Evolutionary conservation across 2,888 invertebrate genomes (phyloP), one percentile per base, ranked within the genome.

Genomic region (Nephrotoma flavescens): DNA sequence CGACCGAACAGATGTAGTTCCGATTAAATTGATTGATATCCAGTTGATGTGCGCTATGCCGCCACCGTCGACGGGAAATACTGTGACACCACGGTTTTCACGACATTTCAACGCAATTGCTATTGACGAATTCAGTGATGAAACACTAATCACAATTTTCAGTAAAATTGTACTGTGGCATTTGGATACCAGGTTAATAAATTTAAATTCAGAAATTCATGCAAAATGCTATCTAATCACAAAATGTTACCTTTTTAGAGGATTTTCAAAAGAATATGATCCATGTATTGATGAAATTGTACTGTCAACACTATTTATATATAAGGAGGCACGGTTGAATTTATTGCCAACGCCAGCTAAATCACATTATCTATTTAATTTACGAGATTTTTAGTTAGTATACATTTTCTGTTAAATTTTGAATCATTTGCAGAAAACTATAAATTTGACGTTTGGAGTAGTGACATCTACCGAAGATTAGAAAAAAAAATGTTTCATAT

Each of bases 81-180:
- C 96, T 11, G 94, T 98, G 0, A 96, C 97, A 0, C 95, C 96
- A 3, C 93, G 98, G 88, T 97, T 98, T 90, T 94, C 96, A 41
- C 93, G 98, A 5, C 98, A 98, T 91, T 97, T 98, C 90, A 95
- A 96, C 89, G 95, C 96, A 87, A 92, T 97, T 42, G 95, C 96
- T 87, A 96, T 98, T 88, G 97, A 98, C 89, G 96, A 98, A 90
- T 98, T 98, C 90, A 95, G 96, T 88, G 97, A 98, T 89, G 93
- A 94, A 0, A 96, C 96, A 0, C 94, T 98, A 92, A 93, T 93
- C 19, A 94, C 95, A 12, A 98, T 98, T 88, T 98, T 98, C 90
- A 95, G 96, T 87, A 95, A 96, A 90, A 98, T 99, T 88, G 95
- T 98, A 92, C 92, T 97, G 44, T 98, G 98, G 98, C 98, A 99